Conservation (phyloP, 2,113 vertebrate species). For the Poecile atricapillus region DNA sequence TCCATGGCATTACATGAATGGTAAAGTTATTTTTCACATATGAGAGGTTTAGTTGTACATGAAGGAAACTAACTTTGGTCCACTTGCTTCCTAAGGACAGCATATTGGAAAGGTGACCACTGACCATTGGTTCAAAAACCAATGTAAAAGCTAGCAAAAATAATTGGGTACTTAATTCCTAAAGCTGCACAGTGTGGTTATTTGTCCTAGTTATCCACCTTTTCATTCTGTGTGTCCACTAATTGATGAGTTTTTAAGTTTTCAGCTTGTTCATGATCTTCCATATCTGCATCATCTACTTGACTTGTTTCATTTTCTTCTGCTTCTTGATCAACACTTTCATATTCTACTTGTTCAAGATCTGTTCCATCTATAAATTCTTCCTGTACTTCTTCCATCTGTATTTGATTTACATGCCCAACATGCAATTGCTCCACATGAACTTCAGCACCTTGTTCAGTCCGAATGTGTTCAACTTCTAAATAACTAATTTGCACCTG, state of each 20-base stretch:
- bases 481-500: slow-evolving; percentile 81
- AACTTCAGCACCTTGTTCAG: slow-evolving; percentile 80
- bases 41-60: slow-evolving; percentile 42
- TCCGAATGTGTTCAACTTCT: slow-evolving; percentile 82
- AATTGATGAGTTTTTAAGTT: slow-evolving; percentile 50
- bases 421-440: slow-evolving; percentile 78
- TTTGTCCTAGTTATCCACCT: slow-evolving; percentile 45
- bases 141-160: slow-evolving; percentile 61
- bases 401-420: slow-evolving; percentile 75
- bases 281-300: neutral
- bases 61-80: slow-evolving; percentile 71
- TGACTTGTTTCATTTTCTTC: slow-evolving; percentile 48
- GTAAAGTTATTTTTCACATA: slow-evolving; percentile 3
- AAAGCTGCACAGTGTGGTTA: slow-evolving; percentile 16
- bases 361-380: slow-evolving; percentile 71
- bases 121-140: slow-evolving; percentile 33
- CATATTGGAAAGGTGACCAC: neutral
- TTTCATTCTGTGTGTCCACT: slow-evolving; percentile 32
- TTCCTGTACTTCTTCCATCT: slow-evolving; percentile 78
- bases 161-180: slow-evolving; percentile 48
- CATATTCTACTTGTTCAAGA: slow-evolving; percentile 69
- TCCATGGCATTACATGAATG: slow-evolving; percentile 13
- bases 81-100: slow-evolving; percentile 58
- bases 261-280: slow-evolving; percentile 46
- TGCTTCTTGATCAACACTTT: slow-evolving; percentile 55